phyloP scores from a whole-genome alignment of 2,888 invertebrate species.

The Quadriops clusia region DNA sequence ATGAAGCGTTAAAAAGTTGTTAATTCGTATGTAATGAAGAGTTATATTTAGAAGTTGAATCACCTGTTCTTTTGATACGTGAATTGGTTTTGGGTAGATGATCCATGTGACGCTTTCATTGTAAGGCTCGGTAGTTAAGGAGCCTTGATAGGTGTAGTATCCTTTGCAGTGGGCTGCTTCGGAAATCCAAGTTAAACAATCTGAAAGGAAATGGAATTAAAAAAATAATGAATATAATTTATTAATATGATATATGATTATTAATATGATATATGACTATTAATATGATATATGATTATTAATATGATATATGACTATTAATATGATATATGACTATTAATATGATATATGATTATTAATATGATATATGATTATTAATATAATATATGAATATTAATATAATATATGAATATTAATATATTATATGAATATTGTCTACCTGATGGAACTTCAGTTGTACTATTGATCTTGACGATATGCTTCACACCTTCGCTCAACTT shows the following conservation, averaged over 20 bases:
- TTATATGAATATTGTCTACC: no score
- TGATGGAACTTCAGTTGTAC: slow-evolving; percentile 27
- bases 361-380: no score
- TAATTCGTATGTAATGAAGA: neutral
- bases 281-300: no score
- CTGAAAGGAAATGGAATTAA: slow-evolving; percentile 29
- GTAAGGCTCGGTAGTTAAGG: slow-evolving; percentile 59
- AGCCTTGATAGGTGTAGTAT: slow-evolving; percentile 62
- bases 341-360: no score
- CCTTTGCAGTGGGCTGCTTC: slow-evolving; percentile 54
- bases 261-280: no score
- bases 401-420: no score
- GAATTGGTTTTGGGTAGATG: slow-evolving; percentile 55
- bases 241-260: no score
- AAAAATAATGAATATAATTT: neutral
- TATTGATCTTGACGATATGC: slow-evolving; percentile 31
- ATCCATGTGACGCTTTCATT: slow-evolving; percentile 66
- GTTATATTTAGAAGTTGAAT: slow-evolving; percentile 10
- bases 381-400: no score
- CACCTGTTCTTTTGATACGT: slow-evolving; percentile 56
- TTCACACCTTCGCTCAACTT: slow-evolving; percentile 31
- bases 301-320: no score
- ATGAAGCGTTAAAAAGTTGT: no score
- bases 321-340: no score
- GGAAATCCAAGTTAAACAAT: slow-evolving; percentile 57